Conservation (phyloP, 2,797 vertebrate genomes). For the Eulemur mongoz region DNA sequence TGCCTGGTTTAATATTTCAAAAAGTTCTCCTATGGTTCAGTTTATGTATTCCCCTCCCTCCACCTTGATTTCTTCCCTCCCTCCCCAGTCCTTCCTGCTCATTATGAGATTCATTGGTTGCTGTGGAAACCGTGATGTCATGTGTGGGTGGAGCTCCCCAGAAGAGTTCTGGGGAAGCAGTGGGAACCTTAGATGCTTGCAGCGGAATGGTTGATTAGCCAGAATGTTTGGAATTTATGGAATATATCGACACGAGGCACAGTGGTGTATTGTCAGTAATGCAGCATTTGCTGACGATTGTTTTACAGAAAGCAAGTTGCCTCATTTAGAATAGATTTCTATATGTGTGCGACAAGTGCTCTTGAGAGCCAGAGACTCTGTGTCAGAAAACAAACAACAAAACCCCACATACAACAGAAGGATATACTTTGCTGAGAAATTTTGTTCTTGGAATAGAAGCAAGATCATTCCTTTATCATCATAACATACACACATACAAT, state of each 20-base stretch:
- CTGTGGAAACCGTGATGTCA: slow-evolving; percentile 67
- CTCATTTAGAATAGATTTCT: background rate
- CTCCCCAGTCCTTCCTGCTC: background rate
- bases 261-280: background rate
- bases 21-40: background rate
- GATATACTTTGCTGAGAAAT: background rate
- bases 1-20: background rate
- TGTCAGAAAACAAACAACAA: slow-evolving; percentile 28
- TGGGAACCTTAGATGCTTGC: background rate
- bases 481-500: fast-evolving
- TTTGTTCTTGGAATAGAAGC: background rate
- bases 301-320: slow-evolving; percentile 1
- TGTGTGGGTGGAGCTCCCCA: slow-evolving; percentile 58
- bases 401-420: background rate
- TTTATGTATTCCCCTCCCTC: background rate
- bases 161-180: slow-evolving; percentile 40
- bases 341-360: background rate
- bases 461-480: background rate
- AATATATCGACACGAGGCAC: background rate
- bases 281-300: background rate
- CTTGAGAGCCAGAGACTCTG: background rate
- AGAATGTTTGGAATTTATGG: background rate
- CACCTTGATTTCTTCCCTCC: background rate
- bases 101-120: slow-evolving; percentile 62
- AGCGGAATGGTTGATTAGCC: slow-evolving; percentile 18